phyloP scores from a whole-genome alignment of 2,113 vertebrate species.

The Sylvietta virens region DNA sequence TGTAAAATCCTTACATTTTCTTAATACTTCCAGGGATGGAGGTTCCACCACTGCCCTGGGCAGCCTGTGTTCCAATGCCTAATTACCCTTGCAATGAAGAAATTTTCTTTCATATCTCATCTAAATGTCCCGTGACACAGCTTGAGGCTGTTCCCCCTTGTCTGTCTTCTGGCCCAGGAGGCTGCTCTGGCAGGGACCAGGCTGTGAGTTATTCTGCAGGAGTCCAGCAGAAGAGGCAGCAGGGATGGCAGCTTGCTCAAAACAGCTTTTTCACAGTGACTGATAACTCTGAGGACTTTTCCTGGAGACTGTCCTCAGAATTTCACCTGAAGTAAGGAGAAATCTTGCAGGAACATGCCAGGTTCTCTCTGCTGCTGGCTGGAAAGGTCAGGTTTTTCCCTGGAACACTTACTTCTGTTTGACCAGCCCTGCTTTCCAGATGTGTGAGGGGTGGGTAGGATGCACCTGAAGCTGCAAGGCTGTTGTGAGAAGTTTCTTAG shows the following conservation, averaged over 20 bases:
- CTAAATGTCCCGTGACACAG: not conserved
- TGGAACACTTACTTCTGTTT: not conserved
- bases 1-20: not conserved
- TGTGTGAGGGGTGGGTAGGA: not conserved
- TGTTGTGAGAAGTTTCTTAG: not conserved
- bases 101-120: not conserved
- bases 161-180: not conserved
- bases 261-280: not conserved
- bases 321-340: not conserved
- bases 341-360: not conserved
- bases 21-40: not conserved
- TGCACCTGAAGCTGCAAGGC: not conserved
- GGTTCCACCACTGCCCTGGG: not conserved
- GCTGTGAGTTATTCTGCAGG: not conserved
- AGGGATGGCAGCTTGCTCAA: not conserved
- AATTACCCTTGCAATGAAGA: not conserved
- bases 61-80: not conserved
- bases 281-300: not conserved
- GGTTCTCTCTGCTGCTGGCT: not conserved
- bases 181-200: not conserved
- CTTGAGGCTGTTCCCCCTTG: not conserved
- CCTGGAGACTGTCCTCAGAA: not conserved
- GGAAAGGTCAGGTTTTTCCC: not conserved
- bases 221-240: not conserved
- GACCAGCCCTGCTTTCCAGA: rapidly evolving